These are phyloP conservation scores for Coendou prehensilis DNA, from an alignment of 2,797 vertebrate genomes.

Conservation along the genomic window DNA sequence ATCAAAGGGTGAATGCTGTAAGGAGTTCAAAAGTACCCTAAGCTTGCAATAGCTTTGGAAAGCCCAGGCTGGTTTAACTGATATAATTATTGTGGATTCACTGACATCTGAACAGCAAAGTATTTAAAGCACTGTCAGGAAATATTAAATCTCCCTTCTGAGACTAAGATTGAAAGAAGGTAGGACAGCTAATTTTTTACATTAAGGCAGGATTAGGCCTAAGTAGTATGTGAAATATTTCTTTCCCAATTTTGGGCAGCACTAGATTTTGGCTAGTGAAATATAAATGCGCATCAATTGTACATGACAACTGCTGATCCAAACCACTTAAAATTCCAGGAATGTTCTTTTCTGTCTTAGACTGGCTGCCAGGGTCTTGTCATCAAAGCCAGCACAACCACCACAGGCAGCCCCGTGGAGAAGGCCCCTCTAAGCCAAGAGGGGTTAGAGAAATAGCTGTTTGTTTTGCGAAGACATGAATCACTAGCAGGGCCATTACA, in stretches of 20 bases:
- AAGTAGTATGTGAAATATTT: constrained; percentile 86
- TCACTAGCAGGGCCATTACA: constrained; percentile 64
- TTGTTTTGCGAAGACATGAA: constrained; percentile 74
- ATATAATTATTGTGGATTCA: constrained; percentile 83
- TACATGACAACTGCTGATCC: constrained; percentile 82
- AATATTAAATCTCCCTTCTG: constrained; percentile 81
- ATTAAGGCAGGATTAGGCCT: constrained; percentile 78
- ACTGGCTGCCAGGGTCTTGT: constrained; percentile 72
- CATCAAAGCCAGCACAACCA: constrained; percentile 68
- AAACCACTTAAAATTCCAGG: constrained; percentile 83
- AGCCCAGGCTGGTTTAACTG: constrained; percentile 79
- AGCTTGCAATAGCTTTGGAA: constrained; percentile 76
- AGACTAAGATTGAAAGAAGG: constrained; percentile 76
- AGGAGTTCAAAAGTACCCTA: constrained; percentile 68
- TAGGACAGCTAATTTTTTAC: constrained; percentile 82
- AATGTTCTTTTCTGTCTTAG: constrained; percentile 70
- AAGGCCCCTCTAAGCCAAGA: constrained; percentile 8
- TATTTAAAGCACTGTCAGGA: constrained; percentile 84
- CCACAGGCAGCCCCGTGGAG: constrained; percentile 37
- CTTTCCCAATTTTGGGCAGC: constrained; percentile 74
- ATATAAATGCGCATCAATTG: constrained; percentile 85
- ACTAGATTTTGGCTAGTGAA: constrained; percentile 83
- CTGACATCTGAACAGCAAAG: constrained; percentile 82
- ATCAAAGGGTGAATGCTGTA: constrained; percentile 67
- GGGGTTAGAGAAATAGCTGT: constrained; percentile 72